Evolutionary conservation across 2,888 invertebrate species (phyloP).

Genomic region (Campoletis raptor): DNA sequence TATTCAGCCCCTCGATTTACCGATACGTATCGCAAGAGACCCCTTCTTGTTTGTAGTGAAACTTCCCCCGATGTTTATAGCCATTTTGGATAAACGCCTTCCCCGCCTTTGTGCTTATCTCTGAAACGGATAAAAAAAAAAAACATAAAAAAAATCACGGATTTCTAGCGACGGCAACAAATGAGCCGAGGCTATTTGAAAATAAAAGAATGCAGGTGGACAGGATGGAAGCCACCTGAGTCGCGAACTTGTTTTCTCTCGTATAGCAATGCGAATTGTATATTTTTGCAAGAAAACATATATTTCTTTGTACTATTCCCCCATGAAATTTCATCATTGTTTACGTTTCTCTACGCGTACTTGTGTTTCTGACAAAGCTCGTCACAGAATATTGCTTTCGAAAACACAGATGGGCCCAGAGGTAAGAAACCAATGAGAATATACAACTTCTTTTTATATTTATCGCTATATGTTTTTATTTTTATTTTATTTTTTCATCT

Average conservation of each 20-base stretch:
- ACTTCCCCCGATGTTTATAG: conserved; percentile 75
- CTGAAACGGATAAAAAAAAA: conserved; percentile 19
- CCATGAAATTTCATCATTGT: conserved; percentile 51
- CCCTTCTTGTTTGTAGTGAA: conserved; percentile 27
- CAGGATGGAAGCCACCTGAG: conserved; percentile 37
- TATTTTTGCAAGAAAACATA: conserved; percentile 25
- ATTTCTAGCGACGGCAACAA: conserved; percentile 44
- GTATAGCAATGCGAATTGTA: conserved; percentile 13
- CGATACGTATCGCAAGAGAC: conserved; percentile 10
- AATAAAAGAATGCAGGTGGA: conserved; percentile 34
- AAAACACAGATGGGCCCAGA: conserved; percentile 43
- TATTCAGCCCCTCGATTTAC: conserved; percentile 40
- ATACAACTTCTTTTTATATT: conserved; percentile 47
- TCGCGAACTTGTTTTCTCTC: conserved; percentile 17
- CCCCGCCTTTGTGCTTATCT: conserved; percentile 54
- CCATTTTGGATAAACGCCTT: conserved; percentile 79
- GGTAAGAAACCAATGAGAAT: conserved; percentile 5
- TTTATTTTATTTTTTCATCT: conserved; percentile 45
- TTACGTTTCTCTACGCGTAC: conserved; percentile 31
- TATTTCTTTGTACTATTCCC: conserved; percentile 21
- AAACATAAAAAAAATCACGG: background rate
- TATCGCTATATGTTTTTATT: conserved; percentile 18
- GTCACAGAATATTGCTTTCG: conserved; percentile 42
- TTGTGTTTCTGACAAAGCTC: conserved; percentile 40
- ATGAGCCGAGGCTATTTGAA: conserved; percentile 47